Conservation (phyloP, 2,797 vertebrate genomes). For the Dipus sagitta region DNA sequence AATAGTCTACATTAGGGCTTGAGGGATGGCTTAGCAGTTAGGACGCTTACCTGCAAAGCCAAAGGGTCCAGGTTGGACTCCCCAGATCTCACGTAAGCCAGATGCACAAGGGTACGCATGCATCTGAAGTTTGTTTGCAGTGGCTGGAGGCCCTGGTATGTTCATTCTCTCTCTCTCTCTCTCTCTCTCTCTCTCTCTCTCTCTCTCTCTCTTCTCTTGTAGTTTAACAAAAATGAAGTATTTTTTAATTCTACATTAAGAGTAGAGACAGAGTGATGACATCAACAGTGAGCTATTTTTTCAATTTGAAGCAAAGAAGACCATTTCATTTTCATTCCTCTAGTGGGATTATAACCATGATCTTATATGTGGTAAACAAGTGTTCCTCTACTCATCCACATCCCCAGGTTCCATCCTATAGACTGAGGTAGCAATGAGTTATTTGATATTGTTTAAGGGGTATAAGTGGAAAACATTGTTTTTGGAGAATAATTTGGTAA, state of each 20-base stretch:
- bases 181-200: too few species aligned
- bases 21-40: too few species aligned
- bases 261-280: not conserved
- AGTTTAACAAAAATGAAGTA: too few species aligned
- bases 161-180: too few species aligned
- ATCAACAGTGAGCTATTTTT: not conserved
- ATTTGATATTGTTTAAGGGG: not conserved
- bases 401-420: not conserved
- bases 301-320: not conserved
- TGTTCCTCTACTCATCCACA: not conserved
- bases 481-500: not conserved
- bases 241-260: not conserved
- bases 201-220: too few species aligned
- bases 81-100: too few species aligned
- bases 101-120: too few species aligned
- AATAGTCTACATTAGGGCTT: not conserved
- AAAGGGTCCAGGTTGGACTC: too few species aligned
- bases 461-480: not conserved
- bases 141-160: too few species aligned
- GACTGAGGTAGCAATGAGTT: not conserved
- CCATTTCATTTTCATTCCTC: not conserved
- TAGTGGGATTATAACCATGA: not conserved
- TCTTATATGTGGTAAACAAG: not conserved
- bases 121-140: too few species aligned
- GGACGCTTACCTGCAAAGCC: too few species aligned